Base-by-base conservation (phyloP, 2,888 invertebrate species). In the Ophion ellenae region DNA sequence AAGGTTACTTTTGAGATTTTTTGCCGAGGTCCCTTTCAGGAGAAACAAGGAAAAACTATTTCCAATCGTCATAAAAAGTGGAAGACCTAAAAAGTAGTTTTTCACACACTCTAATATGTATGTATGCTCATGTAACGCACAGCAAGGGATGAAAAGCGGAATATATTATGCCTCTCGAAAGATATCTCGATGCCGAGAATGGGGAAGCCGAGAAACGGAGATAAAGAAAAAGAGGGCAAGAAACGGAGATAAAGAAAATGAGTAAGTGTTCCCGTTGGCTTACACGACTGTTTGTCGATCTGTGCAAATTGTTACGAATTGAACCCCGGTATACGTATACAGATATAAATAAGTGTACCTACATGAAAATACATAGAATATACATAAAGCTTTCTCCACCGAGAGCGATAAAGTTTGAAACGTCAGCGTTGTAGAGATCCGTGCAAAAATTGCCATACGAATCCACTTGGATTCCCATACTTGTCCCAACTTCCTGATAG, bases 291-390 rank as follows among this genome's bases (percentile, higher is more conserved):
- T 71, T 28, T 59, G 28, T 66, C 71, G 45, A 47, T 61, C 32
- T 64, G 70, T 66, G 59, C 45, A 67, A 74, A 57, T 67, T n/a
- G 53, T 40, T 81, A 45, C 57, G 67, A 77, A 64, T 67, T 17
- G 53, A 53, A 5, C 14, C 17, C 3, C 53, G 14, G 17, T 53
- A 53, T 14, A 17, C 14, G 17, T 5, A 53, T 14, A 53, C 14
- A 53, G 4, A 53, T 53, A 11, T 45, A 57, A 47, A 9, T 71
- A 6, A 32, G 9, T 45, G 20, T 32, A 40, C 47, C 61, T n/a
- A 71, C 32, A 57, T 28, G 9, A 17, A n/a, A 4, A 57, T 57
- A 57, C 53, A 71, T 4, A 7, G 45, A 53, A 47, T 70, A 10
- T 32, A 32, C 14, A 53, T 66, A 66, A 32, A 53, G 53, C 4